Evolutionary conservation across 1,140 invertebrate species (phyloP).

Genomic region (Drosophila miranda): DNA sequence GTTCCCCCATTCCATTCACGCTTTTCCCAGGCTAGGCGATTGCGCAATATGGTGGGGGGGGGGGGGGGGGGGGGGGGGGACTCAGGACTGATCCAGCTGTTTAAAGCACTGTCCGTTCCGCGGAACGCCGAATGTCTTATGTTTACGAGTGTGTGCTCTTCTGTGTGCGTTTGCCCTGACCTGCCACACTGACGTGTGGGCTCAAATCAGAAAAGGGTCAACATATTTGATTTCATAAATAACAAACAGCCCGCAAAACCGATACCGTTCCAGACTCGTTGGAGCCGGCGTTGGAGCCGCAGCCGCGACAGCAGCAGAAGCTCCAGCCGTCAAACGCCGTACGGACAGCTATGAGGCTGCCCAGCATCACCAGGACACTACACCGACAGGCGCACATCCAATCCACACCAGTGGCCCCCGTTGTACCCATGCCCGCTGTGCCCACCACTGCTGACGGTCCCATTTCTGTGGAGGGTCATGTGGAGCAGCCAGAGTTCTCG

Average conservation of each 20-base stretch:
- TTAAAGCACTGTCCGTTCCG: constrained; percentile 51
- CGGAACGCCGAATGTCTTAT: constrained; percentile 42
- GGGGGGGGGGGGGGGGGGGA: constrained; percentile 15
- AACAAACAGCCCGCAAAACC: constrained; percentile 44
- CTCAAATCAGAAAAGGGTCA: constrained; percentile 58
- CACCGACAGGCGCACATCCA: constrained; percentile 44
- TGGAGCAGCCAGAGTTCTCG: constrained; percentile 54
- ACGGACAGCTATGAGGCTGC: constrained; percentile 72
- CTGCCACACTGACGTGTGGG: constrained; percentile 1
- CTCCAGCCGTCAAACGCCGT: constrained; percentile 72
- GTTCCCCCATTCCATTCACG: constrained; percentile 2
- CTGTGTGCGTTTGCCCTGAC: constrained; percentile 1
- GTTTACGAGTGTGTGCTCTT: constrained; percentile 16
- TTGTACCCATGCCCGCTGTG: constrained; percentile 41
- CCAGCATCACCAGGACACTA: constrained; percentile 55
- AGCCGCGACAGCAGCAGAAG: constrained; percentile 31
- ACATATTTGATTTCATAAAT: constrained; percentile 68
- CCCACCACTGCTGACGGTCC: constrained; percentile 1
- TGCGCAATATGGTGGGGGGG: too few relatives aligned
- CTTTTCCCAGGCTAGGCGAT: constrained; percentile 42
- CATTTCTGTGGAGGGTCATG: constrained; percentile 42
- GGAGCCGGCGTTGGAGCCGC: constrained; percentile 9
- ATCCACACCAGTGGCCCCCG: constrained; percentile 54
- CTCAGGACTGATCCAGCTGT: constrained; percentile 49
- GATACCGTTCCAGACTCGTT: constrained; percentile 8